Evolutionary conservation across 2,113 vertebrate genomes (phyloP).

Genomic region (Zosterops pallidus): DNA sequence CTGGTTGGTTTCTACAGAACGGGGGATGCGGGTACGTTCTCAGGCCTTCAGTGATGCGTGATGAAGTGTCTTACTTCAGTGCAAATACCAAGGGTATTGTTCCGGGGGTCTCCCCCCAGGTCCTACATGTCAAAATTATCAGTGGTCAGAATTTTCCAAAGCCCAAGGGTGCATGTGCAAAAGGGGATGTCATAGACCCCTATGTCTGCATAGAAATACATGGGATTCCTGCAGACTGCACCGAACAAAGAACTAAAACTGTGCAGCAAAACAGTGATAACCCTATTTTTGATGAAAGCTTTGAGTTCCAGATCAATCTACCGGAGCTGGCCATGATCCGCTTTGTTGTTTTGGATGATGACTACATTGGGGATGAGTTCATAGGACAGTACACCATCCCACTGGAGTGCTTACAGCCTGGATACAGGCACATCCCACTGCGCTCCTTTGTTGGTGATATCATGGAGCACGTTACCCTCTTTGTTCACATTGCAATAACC

Average conservation of each 20-base stretch:
- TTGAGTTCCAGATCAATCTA: conserved; percentile 96
- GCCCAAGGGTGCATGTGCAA: conserved; percentile 94
- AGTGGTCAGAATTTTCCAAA: conserved; percentile 97
- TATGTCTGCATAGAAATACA: conserved; percentile 97
- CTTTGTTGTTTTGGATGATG: conserved; percentile 94
- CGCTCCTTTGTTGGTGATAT: conserved; percentile 88
- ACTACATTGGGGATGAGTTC: conserved; percentile 98
- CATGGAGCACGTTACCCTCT: conserved; percentile 90
- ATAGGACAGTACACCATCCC: conserved; percentile 95
- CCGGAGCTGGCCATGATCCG: conserved; percentile 94
- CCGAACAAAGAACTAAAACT: conserved; percentile 93
- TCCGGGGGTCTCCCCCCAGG: conserved; percentile 91
- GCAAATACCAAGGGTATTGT: conserved; percentile 94
- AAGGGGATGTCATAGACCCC: conserved; percentile 96
- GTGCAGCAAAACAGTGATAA: conserved; percentile 95
- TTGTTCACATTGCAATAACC: conserved; percentile 93
- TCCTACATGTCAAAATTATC: conserved; percentile 94
- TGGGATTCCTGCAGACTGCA: conserved; percentile 93
- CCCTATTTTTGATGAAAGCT: conserved; percentile 96
- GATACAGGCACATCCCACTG: conserved; percentile 92
- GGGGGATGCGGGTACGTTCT: conserved; percentile 94
- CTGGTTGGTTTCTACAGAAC: conserved; percentile 93
- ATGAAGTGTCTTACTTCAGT: conserved; percentile 95
- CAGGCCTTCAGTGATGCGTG: conserved; percentile 91
- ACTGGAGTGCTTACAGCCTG: conserved; percentile 92